Percentiles rank a stretch among this genome's conserved stretches.
phyloP scores from a whole-genome alignment of 2,888 invertebrate genomes.

The Drosophila colorata region DNA sequence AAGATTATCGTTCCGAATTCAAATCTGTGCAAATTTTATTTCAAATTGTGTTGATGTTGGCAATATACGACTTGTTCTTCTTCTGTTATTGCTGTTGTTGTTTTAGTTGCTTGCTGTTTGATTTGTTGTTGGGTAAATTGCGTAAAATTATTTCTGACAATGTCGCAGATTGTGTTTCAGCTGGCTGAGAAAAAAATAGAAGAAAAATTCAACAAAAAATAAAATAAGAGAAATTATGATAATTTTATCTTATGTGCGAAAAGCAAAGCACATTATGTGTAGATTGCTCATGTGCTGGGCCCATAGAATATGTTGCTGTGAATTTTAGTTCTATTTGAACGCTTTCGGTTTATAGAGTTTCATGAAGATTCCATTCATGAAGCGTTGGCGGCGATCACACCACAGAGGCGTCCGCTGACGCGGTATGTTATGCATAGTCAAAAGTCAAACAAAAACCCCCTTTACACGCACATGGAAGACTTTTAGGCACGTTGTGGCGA shows the following conservation, averaged over 20 bases:
- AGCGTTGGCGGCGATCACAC: conserved; percentile 36
- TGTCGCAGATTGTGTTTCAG: conserved; percentile 79
- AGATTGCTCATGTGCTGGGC: conserved; percentile 19
- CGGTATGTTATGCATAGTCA: too few relatives aligned
- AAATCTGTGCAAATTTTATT: conserved; percentile 51
- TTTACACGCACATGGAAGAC: conserved; percentile 3
- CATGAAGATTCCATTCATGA: conserved; percentile 49
- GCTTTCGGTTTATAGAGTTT: conserved; percentile 55
- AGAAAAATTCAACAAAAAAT: conserved; percentile 26
- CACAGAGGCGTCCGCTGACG: conserved; percentile 33
- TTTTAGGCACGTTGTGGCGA: conserved; percentile 57
- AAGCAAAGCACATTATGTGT: conserved; percentile 46
- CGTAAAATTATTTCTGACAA: conserved; percentile 71
- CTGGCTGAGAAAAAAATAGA: conserved; percentile 19
- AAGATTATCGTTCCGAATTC: conserved; percentile 45
- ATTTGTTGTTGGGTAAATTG: conserved; percentile 56
- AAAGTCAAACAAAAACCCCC: background rate
- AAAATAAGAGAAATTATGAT: conserved; percentile 61
- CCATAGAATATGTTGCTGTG: conserved; percentile 22
- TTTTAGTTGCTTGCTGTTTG: conserved; percentile 29
- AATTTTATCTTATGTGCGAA: conserved; percentile 68
- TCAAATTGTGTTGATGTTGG: conserved; percentile 61
- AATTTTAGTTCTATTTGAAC: conserved; percentile 20
- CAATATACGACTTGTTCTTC: conserved; percentile 25
- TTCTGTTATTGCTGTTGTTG: conserved; percentile 27